A percentile compares a stretch with the other conserved stretches of the same genome.
These are phyloP conservation scores for Oryzias celebensis DNA, from an alignment of 2,113 vertebrate species.

Conservation along the genomic window DNA sequence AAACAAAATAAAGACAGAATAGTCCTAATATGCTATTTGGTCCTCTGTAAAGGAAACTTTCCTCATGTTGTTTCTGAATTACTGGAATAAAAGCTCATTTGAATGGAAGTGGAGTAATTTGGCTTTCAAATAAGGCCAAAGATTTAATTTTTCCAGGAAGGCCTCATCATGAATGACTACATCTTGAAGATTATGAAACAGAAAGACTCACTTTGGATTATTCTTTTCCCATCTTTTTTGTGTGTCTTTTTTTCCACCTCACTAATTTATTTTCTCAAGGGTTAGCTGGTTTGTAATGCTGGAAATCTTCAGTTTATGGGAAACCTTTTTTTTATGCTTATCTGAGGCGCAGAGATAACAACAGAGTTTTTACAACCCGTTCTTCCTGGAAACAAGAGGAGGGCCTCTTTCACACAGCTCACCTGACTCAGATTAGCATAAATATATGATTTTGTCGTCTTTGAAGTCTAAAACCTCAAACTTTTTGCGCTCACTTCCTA, in stretches of 20 bases:
- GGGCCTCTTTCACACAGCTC: slow-evolving; percentile 37
- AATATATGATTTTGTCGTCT: slow-evolving; percentile 36
- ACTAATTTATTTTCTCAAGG: slow-evolving; percentile 6
- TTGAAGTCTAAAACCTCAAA: slow-evolving; percentile 38
- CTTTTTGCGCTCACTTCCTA: slow-evolving; percentile 59
- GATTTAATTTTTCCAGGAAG: slow-evolving; percentile 42
- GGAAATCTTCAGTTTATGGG: slow-evolving; percentile 49
- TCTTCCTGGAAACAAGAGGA: slow-evolving; percentile 66
- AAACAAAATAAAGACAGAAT: slow-evolving; percentile 23
- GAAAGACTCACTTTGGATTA: not conserved
- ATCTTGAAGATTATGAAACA: not conserved
- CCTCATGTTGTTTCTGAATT: slow-evolving; percentile 43
- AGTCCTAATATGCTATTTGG: slow-evolving; percentile 1
- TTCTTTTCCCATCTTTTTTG: not conserved
- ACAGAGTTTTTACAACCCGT: slow-evolving; percentile 26
- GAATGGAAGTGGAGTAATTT: slow-evolving; percentile 37
- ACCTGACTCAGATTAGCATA: slow-evolving; percentile 63
- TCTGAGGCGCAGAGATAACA: slow-evolving; percentile 37
- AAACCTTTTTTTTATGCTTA: slow-evolving; percentile 48
- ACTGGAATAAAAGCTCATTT: slow-evolving; percentile 51
- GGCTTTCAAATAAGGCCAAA: slow-evolving; percentile 39
- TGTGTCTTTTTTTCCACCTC: not conserved
- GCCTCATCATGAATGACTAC: slow-evolving; percentile 1
- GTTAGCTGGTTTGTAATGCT: slow-evolving; percentile 15
- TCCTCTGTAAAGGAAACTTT: slow-evolving; percentile 24